Conservation (phyloP, 2,888 invertebrate species). For the Rhopalosiphum nymphaeae region DNA sequence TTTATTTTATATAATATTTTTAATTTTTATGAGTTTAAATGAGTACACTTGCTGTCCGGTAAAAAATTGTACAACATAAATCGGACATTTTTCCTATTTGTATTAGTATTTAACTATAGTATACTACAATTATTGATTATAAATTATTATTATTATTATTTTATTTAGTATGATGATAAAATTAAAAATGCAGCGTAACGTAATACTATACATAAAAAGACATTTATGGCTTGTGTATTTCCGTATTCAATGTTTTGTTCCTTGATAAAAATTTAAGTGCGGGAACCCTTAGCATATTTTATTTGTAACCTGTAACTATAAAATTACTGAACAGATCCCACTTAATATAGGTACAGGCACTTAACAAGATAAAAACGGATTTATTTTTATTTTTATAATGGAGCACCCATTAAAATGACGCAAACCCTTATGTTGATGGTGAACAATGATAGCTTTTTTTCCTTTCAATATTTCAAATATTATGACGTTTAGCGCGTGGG, state of each 20-base stretch:
- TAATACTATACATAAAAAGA: not conserved
- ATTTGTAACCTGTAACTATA: not conserved
- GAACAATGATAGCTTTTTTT: constrained; percentile 13
- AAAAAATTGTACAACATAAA: too few relatives aligned
- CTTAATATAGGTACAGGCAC: not conserved
- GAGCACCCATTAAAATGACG: not conserved
- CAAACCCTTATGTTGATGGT: not conserved
- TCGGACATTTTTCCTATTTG: too few relatives aligned
- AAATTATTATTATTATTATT: too few relatives aligned
- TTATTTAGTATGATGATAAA: too few relatives aligned
- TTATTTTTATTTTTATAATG: not conserved
- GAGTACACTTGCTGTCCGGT: too few relatives aligned
- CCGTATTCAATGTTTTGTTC: not conserved
- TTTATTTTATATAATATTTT: too few relatives aligned
- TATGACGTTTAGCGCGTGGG: constrained; percentile 14
- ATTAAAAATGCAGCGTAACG: not conserved
- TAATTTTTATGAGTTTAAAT: too few relatives aligned
- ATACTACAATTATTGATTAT: too few relatives aligned
- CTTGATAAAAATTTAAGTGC: not conserved
- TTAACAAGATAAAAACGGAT: constrained; percentile 5
- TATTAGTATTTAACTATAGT: too few relatives aligned
- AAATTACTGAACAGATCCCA: not conserved
- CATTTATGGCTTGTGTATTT: not conserved
- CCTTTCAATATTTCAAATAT: constrained; percentile 38
- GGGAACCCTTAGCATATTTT: not conserved